Percentiles rank a stretch among this genome's conserved stretches.
Evolutionary conservation across 2,113 vertebrate species (phyloP).

Genomic region (Elephantulus edwardii): DNA sequence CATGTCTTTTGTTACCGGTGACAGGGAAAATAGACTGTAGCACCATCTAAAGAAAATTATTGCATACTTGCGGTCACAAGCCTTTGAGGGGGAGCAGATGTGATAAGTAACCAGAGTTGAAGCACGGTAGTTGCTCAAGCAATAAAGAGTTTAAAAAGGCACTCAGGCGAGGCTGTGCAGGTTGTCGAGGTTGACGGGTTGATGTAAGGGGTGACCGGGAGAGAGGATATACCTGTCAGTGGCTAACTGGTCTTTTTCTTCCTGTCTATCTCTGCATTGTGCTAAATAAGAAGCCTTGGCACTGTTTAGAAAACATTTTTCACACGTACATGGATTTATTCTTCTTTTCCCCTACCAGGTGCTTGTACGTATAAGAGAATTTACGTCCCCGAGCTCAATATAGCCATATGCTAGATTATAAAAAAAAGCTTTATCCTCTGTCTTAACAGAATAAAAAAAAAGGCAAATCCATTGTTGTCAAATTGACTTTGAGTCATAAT

Average conservation of each 20-base stretch:
- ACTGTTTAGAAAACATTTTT: background rate
- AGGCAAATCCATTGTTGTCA: too few relatives aligned
- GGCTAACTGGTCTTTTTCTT: background rate
- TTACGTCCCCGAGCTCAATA: background rate
- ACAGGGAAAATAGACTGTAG: background rate
- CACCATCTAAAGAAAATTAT: background rate
- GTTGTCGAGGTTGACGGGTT: accelerated
- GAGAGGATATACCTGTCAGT: background rate
- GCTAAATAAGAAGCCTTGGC: background rate
- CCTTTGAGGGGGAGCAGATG: background rate
- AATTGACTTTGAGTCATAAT: too few relatives aligned
- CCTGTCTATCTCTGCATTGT: background rate
- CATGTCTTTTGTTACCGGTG: background rate
- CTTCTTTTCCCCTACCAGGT: background rate
- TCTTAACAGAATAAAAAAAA: too few relatives aligned
- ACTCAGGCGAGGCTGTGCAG: too few relatives aligned
- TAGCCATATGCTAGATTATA: background rate
- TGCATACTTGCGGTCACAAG: too few relatives aligned
- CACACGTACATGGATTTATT: background rate
- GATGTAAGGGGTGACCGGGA: accelerated
- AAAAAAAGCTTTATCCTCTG: background rate
- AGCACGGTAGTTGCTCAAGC: accelerated
- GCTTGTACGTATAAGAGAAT: background rate
- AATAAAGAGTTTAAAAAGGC: background rate
- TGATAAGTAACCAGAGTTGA: background rate